A percentile compares a stretch with the other conserved stretches of the same genome.
These are phyloP conservation scores for Steinernema feltiae DNA, from an alignment of 1,140 invertebrate species.

Conservation along the genomic window DNA sequence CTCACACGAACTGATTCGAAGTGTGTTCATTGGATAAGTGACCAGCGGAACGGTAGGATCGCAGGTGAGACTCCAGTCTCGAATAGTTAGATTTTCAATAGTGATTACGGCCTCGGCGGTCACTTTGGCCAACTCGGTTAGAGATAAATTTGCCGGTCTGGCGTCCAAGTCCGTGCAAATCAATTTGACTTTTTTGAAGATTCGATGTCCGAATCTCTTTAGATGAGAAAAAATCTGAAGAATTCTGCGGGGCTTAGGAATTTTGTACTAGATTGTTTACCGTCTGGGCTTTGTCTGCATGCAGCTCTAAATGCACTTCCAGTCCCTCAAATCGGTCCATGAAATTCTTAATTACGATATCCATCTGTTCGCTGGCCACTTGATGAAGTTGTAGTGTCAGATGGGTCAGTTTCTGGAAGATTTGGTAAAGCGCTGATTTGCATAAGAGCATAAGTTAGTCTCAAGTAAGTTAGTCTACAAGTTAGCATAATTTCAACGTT, in stretches of 20 bases:
- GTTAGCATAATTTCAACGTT: too few species aligned
- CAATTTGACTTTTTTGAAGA: constrained; percentile 29
- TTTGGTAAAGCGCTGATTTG: not conserved
- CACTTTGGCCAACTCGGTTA: constrained; percentile 21
- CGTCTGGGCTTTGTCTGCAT: constrained; percentile 20
- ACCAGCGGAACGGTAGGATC: constrained; percentile 24
- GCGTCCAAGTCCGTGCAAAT: constrained; percentile 34
- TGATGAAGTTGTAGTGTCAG: constrained; percentile 33
- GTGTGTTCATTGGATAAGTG: constrained; percentile 22
- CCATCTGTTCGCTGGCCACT: constrained; percentile 23
- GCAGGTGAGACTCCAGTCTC: constrained; percentile 31
- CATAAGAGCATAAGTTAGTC: not conserved
- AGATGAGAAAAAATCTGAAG: constrained; percentile 26
- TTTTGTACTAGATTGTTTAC: constrained; percentile 5
- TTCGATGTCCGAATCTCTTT: constrained; percentile 1
- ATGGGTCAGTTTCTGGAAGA: constrained; percentile 28
- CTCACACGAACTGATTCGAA: constrained; percentile 30
- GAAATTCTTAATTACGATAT: constrained; percentile 23
- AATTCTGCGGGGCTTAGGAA: not conserved
- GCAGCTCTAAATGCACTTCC: constrained; percentile 29
- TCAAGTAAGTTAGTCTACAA: not conserved
- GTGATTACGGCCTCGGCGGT: constrained; percentile 24
- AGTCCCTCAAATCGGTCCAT: constrained; percentile 24
- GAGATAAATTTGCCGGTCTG: constrained; percentile 18
- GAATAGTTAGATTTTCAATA: constrained; percentile 31